Evolutionary conservation across 2,797 vertebrate genomes (phyloP), one percentile per base, ranked within the genome.

Genomic region (Taenioides sp.): DNA sequence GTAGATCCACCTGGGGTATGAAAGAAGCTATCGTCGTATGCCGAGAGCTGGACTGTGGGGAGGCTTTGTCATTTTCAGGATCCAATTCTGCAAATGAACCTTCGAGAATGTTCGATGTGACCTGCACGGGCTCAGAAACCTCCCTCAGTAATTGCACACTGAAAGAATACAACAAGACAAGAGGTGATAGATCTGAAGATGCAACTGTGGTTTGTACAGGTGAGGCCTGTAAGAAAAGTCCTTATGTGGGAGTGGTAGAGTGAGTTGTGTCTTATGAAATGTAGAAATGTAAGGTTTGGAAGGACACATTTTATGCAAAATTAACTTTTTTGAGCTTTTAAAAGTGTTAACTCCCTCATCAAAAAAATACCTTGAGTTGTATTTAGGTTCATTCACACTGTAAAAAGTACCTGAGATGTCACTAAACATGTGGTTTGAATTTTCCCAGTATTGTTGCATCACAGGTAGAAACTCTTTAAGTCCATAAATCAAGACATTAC

Each of bases 41-140:
- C 81, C 87, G 70, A 72, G 87, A 92, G 77, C 91, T 91, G 80
- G 76, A 79, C 1, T 94, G 93, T 73, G 91, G 87, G 7, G 72
- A 90, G 47, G 52, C 86, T 65, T 47, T 79, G 31, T 28, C 64
- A 5, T 2, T 47, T 7, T 59, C 74, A 0, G 71, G 17, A n/a
- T 67, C 52, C 27, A 87, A 86, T 61, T 91, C 85, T 57, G 20
- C 60, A 47, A 11, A 70, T 0, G 0, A 4, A 20, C 43, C 12
- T 0, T 2, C 0, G 16, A 74, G 54, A 67, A 76, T 89, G 4
- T 77, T 72, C 25, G 31, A 25, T 43, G 9, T 90, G 64, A 79
- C 0, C 0, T 93, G 92, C 67, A 63, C 0, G 0, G 84, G 89
- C 5, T 67, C 16, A 62, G 92, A 92, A 75, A 67, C 0, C 6